Percentiles rank a stretch among this genome's conserved stretches.
phyloP scores from a whole-genome alignment of 2,113 vertebrate species.

The Gymnogyps californianus region DNA sequence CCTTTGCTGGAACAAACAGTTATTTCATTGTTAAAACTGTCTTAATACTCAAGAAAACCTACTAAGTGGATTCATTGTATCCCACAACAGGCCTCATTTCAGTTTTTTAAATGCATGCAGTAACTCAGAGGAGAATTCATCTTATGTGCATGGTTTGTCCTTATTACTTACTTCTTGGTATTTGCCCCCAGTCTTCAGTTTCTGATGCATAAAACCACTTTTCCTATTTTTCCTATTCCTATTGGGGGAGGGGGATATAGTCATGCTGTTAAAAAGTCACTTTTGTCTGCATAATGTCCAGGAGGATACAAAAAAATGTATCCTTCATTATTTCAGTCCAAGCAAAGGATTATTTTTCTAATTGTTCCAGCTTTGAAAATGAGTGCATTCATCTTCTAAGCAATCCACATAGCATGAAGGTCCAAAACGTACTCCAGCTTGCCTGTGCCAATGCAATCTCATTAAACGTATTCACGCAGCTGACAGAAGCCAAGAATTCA shows the following conservation, averaged over 20 bases:
- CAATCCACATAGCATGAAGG: neutral
- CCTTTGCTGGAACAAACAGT: slow-evolving; percentile 33
- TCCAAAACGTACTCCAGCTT: neutral
- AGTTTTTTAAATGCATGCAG: neutral
- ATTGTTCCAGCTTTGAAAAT: slow-evolving; percentile 44
- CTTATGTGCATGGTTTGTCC: neutral
- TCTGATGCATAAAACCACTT: neutral
- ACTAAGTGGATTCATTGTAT: slow-evolving; percentile 33
- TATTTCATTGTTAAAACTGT: slow-evolving; percentile 56
- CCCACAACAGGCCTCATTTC: neutral
- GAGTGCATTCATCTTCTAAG: slow-evolving; percentile 7
- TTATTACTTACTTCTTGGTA: neutral
- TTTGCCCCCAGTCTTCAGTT: neutral
- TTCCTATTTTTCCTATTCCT: neutral
- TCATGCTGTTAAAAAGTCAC: neutral
- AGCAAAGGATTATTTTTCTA: slow-evolving; percentile 29
- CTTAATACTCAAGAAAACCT: slow-evolving; percentile 33
- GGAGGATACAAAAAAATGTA: neutral
- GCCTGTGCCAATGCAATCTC: neutral
- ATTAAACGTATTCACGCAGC: neutral
- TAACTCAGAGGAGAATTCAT: neutral
- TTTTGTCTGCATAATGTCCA: neutral
- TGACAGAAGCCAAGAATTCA: neutral
- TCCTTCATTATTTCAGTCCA: neutral
- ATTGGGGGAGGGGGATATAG: neutral